These are phyloP conservation scores for Tragelaphus strepsiceros DNA, from an alignment of 2,113 vertebrate genomes.

Conservation along the genomic window DNA sequence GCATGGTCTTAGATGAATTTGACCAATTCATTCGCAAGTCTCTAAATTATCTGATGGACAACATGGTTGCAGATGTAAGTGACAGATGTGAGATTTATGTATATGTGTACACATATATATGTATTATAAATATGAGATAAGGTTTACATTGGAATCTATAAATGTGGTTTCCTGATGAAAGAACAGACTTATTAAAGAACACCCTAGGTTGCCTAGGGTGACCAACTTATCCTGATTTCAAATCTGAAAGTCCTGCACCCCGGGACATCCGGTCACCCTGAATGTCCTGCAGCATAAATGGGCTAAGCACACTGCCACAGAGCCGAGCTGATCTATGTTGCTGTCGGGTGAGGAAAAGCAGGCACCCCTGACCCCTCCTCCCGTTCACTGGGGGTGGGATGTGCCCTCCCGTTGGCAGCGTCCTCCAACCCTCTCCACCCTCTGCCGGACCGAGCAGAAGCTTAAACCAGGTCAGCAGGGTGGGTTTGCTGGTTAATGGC, in stretches of 20 bases:
- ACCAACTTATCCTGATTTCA: neutral
- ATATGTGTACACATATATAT: neutral
- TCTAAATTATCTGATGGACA: constrained; percentile 78
- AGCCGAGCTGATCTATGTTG: fast-evolving
- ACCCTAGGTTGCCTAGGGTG: neutral
- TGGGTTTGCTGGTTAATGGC: neutral
- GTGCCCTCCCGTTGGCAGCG: neutral
- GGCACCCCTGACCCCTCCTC: fast-evolving
- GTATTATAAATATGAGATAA: neutral
- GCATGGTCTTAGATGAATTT: constrained; percentile 75
- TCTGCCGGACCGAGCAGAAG: fast-evolving
- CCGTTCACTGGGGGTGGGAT: fast-evolving
- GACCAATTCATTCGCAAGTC: constrained; percentile 75
- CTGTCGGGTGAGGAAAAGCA: fast-evolving
- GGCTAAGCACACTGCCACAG: fast-evolving
- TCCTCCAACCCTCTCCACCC: neutral
- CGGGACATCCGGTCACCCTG: neutral
- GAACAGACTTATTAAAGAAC: neutral
- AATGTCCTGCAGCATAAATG: fast-evolving
- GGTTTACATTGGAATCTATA: no score
- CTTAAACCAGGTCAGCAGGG: no score
- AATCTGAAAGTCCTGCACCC: neutral
- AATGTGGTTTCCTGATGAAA: neutral
- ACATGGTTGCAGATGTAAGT: constrained; percentile 77
- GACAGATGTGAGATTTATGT: fast-evolving